Conservation (phyloP, 2,797 vertebrate species). For the Anisognathus igniventris region DNA sequence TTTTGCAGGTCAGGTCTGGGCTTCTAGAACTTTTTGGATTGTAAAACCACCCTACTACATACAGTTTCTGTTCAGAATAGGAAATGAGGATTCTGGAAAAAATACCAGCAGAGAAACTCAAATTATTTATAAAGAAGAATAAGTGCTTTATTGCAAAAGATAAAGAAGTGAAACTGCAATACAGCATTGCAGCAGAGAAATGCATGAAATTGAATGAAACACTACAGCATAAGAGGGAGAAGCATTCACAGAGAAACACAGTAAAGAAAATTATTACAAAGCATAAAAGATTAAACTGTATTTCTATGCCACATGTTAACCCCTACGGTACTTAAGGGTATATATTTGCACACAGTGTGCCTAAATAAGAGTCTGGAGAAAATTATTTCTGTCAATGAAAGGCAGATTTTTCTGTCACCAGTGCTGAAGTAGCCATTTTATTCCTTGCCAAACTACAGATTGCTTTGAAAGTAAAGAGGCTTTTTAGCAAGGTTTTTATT, state of each 20-base stretch:
- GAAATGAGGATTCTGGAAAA: neutral
- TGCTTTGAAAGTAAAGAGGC: slow-evolving; percentile 34
- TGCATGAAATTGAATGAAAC: neutral
- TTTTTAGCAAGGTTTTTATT: too few species aligned
- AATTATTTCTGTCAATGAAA: slow-evolving; percentile 30
- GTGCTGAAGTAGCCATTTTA: slow-evolving; percentile 44
- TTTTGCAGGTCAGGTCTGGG: neutral
- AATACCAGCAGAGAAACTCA: neutral
- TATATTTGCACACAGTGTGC: neutral
- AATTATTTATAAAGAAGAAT: neutral
- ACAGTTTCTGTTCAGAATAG: neutral
- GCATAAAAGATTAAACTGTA: neutral
- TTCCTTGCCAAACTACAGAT: slow-evolving; percentile 36
- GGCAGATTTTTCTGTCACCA: slow-evolving; percentile 7
- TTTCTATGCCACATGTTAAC: neutral
- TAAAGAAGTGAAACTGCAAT: neutral
- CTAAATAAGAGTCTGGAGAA: neutral
- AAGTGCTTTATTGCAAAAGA: neutral
- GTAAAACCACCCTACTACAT: neutral
- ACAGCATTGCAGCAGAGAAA: neutral
- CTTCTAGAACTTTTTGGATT: neutral
- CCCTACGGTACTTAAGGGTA: neutral
- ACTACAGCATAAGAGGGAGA: neutral
- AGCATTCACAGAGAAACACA: neutral
- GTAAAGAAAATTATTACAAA: neutral